These are phyloP conservation scores for Liasis olivaceus DNA, from an alignment of 2,797 vertebrate genomes.

Conservation along the genomic window DNA sequence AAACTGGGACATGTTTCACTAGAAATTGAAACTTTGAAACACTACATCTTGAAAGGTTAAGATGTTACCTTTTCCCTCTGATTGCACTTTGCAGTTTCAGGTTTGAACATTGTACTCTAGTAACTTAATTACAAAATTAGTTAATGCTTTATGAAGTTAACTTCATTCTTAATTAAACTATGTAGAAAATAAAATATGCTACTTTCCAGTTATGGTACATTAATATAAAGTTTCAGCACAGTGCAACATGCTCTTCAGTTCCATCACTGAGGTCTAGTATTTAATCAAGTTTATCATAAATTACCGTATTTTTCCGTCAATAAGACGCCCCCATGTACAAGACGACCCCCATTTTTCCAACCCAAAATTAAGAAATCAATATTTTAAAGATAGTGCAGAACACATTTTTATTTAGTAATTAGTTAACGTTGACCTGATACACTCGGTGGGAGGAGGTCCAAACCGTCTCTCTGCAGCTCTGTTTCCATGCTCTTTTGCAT, in stretches of 20 bases:
- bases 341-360: no score
- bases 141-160: slow-evolving; percentile 69
- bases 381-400: no score
- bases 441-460: no score
- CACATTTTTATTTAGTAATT: no score
- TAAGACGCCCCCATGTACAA: no score
- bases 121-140: slow-evolving; percentile 63
- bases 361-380: no score
- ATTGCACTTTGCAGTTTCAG: slow-evolving; percentile 71
- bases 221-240: slow-evolving; percentile 71
- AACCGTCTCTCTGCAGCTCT: no score
- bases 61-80: slow-evolving; percentile 27
- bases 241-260: slow-evolving; percentile 69
- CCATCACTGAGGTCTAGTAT: slow-evolving; percentile 62
- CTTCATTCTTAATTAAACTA: slow-evolving; percentile 69
- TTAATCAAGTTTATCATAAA: slow-evolving; percentile 64
- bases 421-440: no score
- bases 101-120: slow-evolving; percentile 65
- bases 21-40: slow-evolving; percentile 28
- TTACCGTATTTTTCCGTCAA: no score
- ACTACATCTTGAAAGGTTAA: slow-evolving; percentile 43
- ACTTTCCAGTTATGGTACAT: slow-evolving; percentile 70
- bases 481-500: no score
- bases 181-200: slow-evolving; percentile 67
- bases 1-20: slow-evolving; percentile 30